Conservation (phyloP, 1,140 invertebrate species). For the Drosophila teissieri region DNA sequence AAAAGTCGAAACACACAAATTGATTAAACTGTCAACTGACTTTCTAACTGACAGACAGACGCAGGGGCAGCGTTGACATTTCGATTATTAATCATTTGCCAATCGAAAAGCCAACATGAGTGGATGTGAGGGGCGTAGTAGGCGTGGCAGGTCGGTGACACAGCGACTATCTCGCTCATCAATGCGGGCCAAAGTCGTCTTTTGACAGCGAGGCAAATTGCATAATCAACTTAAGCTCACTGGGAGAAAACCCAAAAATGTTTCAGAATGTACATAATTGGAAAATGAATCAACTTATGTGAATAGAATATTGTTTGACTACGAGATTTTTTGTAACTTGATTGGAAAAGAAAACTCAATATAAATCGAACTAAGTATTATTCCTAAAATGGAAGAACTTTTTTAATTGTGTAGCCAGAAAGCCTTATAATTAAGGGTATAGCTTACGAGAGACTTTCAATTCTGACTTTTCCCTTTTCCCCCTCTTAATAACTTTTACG, state of each 20-base stretch:
- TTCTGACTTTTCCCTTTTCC: neutral
- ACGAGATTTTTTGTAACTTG: no score
- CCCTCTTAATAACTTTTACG: slow-evolving; percentile 55
- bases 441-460: slow-evolving; percentile 10
- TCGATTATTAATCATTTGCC: slow-evolving; percentile 79
- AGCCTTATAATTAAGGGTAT: slow-evolving; percentile 7
- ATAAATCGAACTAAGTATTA: neutral
- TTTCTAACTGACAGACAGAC: slow-evolving; percentile 70
- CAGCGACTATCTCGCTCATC: slow-evolving; percentile 46
- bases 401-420: neutral
- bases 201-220: slow-evolving; percentile 62
- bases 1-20: slow-evolving; percentile 60
- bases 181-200: slow-evolving; percentile 60
- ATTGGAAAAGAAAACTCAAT: no score
- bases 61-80: slow-evolving; percentile 64
- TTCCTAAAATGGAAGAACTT: neutral
- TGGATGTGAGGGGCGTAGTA: neutral
- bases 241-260: neutral
- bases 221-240: slow-evolving; percentile 29
- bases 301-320: no score
- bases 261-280: neutral
- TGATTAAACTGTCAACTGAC: slow-evolving; percentile 82
- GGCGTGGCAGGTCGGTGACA: slow-evolving; percentile 9
- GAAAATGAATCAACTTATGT: no score
- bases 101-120: slow-evolving; percentile 16